A percentile compares a stretch with the other conserved stretches of the same genome.
Evolutionary conservation across 2,888 invertebrate species (phyloP).

Genomic region (Lycia hirtaria): DNA sequence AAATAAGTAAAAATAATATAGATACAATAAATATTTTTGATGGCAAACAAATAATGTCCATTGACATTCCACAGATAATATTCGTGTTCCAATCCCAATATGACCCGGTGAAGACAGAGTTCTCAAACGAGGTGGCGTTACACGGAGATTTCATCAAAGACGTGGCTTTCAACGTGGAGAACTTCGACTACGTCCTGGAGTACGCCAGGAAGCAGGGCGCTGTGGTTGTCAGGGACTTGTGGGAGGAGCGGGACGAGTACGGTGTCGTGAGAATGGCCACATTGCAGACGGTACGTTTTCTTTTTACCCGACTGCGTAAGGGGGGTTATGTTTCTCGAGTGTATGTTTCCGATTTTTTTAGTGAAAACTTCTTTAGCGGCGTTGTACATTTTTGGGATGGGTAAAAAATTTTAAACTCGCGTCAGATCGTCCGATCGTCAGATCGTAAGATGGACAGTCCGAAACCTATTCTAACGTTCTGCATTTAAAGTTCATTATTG

Average conservation of each 20-base stretch:
- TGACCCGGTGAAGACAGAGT: conserved; percentile 90
- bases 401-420: no score
- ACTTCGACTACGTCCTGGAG: conserved; percentile 94
- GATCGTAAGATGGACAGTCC: no score
- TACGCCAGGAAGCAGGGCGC: conserved; percentile 95
- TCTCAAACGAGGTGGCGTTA: conserved; percentile 91
- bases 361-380: no score
- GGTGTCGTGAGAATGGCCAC: conserved; percentile 95
- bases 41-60: no score
- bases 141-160: conserved; percentile 99
- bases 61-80: conserved; percentile 88
- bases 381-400: no score
- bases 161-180: conserved; percentile 97
- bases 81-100: conserved; percentile 97
- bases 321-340: no score
- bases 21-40: no score
- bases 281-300: conserved; percentile 89
- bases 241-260: conserved; percentile 94
- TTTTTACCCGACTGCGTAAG: not conserved
- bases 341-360: no score
- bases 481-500: no score
- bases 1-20: no score
- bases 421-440: no score
- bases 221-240: conserved; percentile 92
- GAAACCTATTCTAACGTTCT: no score